These are phyloP conservation scores for sheep (Ovis aries) DNA, from an alignment of 2,113 vertebrate species.

Conservation along the genomic window ARS-UI_Ramb_v3.0 NC_056060.1:31454001-31454500, in stretches of 20 bases:
- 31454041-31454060: neutral
- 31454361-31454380: neutral
- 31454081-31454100: neutral
- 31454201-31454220: neutral
- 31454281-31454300: neutral
- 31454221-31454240: neutral
- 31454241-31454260: neutral
- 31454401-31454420: neutral
- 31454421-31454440: neutral
- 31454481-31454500: neutral
- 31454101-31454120: neutral
- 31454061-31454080: neutral
- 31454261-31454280: neutral
- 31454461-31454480: neutral
- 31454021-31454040: neutral
- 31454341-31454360: neutral
- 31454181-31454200: neutral
- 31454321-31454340: neutral
- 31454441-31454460: neutral
- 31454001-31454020: neutral
- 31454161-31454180: neutral
- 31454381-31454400: rapidly evolving
- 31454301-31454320: neutral
- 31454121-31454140: neutral
- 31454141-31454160: neutral